Percentiles rank a stretch among this genome's conserved stretches.
Conservation (phyloP, 2,797 vertebrate species). For the Halcyon badia region DNA sequence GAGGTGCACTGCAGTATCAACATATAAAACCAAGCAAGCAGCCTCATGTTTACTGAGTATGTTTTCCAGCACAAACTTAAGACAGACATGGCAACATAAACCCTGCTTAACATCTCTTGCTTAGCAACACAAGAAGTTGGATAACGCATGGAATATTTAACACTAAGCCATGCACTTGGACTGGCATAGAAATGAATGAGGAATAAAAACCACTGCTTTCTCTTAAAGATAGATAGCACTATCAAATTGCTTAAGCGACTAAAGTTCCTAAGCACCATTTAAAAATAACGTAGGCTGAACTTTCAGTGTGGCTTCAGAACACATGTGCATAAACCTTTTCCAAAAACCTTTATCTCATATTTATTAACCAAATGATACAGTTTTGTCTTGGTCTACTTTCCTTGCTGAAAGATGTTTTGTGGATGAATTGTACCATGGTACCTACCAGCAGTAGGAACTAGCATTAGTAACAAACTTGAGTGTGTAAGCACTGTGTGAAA, state of each 20-base stretch:
- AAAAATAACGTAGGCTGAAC: background rate
- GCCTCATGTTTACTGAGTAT: background rate
- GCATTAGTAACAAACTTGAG: background rate
- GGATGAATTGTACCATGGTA: background rate
- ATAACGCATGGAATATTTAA: background rate
- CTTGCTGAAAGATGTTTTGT: background rate
- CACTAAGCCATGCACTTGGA: background rate
- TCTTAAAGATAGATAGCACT: background rate
- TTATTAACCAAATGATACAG: background rate
- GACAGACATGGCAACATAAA: background rate
- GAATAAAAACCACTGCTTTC: background rate
- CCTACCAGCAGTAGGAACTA: background rate
- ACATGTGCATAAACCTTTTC: background rate
- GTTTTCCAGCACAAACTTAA: slow-evolving; percentile 21
- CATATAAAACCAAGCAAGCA: background rate
- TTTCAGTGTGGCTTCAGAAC: background rate
- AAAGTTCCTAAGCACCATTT: background rate
- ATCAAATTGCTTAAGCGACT: background rate
- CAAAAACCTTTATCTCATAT: background rate
- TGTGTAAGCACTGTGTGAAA: background rate
- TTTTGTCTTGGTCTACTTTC: background rate
- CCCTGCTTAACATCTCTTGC: background rate
- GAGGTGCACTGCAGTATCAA: background rate
- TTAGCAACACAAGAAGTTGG: background rate
- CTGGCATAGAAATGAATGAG: background rate